Evolutionary conservation across 2,113 vertebrate species (phyloP).

Genomic region (Pelecanoides urinatrix): DNA sequence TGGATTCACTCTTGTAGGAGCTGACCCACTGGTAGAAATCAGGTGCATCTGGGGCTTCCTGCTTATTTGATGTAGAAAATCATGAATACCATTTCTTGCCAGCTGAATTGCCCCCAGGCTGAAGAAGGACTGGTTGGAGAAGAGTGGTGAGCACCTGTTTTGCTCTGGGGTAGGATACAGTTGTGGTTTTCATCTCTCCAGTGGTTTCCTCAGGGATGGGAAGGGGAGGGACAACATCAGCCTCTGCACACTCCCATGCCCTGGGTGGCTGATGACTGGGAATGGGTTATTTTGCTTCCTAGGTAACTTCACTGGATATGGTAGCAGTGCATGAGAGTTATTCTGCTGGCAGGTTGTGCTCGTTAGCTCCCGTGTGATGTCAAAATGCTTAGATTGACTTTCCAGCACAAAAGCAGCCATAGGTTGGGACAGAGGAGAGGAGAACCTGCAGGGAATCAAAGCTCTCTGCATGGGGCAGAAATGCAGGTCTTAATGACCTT

Average conservation of each 20-base stretch:
- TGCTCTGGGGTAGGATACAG: neutral
- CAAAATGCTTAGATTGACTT: neutral
- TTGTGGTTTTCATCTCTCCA: neutral
- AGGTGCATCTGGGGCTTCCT: neutral
- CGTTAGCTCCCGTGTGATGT: neutral
- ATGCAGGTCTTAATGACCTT: neutral
- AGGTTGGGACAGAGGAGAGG: neutral
- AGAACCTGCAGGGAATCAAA: neutral
- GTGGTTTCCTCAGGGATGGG: neutral
- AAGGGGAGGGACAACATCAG: neutral
- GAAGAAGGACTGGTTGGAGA: neutral
- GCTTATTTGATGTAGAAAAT: neutral
- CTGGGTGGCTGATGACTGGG: neutral
- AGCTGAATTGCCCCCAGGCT: neutral
- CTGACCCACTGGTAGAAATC: neutral
- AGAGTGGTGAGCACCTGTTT: neutral
- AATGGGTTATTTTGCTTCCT: neutral
- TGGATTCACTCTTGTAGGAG: neutral
- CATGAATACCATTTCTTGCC: neutral
- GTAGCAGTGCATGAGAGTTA: neutral
- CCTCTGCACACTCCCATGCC: neutral
- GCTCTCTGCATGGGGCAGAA: neutral
- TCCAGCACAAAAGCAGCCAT: neutral
- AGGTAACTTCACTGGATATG: neutral
- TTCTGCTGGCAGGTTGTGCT: neutral